Base-by-base conservation (phyloP, 2,888 invertebrate genomes). In the Cactoblastis cactorum region DNA sequence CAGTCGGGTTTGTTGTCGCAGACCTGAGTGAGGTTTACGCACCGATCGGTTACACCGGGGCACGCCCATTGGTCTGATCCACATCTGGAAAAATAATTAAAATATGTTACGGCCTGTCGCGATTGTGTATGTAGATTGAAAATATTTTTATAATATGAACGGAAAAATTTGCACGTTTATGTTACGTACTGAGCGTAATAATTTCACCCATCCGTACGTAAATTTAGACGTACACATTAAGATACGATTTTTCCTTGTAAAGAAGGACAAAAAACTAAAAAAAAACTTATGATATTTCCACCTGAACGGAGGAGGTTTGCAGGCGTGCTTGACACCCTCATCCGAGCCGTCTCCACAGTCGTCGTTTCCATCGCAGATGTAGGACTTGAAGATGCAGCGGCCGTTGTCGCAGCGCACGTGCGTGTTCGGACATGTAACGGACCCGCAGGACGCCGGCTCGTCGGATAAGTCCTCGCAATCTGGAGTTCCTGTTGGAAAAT, bases 391-490 rank as follows among this genome's bases (percentile, higher is more conserved):
- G n/a, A 97, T 93, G 77, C 97, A 97, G 61, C 94, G 94, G 0
- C 93, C 93, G 82, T 95, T 96, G 71, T 93, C 93, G 82, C 97
- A 97, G 74, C 95, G 95, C 87, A 93, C 96, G 88, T 95, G 95
- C 60, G 94, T 95, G 8, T 91, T 82, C 12, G 94, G 94, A 74
- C 96, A 97, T 39, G 93, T 91, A 38, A 94, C 92, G 57, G 94
- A 91, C 53, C 96, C 95, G 77, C 97, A 97, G 18, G 94, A 90
- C 11, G 93, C 90, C 8, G 93, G 95, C 82, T 98, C 98, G 81
- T 98, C 98, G 0, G 96, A 96, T 58, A 94, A 92, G 77, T 98
- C 98, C 61, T 95, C 95, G 79, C 98, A 98, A 83, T 97, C 97
- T 0, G 94, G 92, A 1, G 95, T 95, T 50, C 88, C 87, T 88